Evolutionary conservation across 2,888 invertebrate genomes (phyloP), one percentile per base, ranked within the genome.

Genomic region (Metalampra italica): DNA sequence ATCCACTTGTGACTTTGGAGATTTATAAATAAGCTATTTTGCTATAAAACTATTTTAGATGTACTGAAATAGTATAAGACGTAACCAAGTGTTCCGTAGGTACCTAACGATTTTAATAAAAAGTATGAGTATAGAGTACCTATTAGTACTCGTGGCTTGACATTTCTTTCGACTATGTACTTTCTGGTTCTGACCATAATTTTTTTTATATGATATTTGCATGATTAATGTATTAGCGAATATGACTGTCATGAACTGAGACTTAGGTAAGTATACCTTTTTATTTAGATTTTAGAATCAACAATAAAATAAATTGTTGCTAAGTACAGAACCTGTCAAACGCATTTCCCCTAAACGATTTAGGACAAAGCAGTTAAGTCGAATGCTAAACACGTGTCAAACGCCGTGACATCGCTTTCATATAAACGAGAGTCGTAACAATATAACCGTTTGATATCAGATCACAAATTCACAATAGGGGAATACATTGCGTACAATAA

Each of bases 321-420:
- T 36, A 7, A 36, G 39, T 12, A 45, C 38, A 29, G 40, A 34
- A 36, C 30, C 38, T 42, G 46, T 46, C 45, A 43, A 50, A 4
- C 45, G 40, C 11, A 47, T 58, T 67, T 68, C 78, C 83, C 85
- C 78, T 75, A 76, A 78, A 74, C 71, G 69, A 71, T 72, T 67
- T 54, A 57, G 64, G 68, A 87, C 86, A 86, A 86, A 64, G 78
- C 68, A 75, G 71, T 81, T 79, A 81, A 84, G 78, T 82, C 76
- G 77, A 72, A 79, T 78, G 72, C 82, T 82, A 83, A 87, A 84
- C 87, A 86, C 86, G 87, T 84, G 88, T 87, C 88, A 84, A 82
- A 75, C 71, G 68, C 72, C 70, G 70, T 72, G 78, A 82, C 85
- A 78, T 81, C 69, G 71, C 75, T 69, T 80, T 74, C 71, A 71